Percentiles rank a stretch among this genome's conserved stretches.
Conservation (phyloP, 37 sponge, comb jelly and placozoan genomes). For the Ephydatia muelleri region DNA sequence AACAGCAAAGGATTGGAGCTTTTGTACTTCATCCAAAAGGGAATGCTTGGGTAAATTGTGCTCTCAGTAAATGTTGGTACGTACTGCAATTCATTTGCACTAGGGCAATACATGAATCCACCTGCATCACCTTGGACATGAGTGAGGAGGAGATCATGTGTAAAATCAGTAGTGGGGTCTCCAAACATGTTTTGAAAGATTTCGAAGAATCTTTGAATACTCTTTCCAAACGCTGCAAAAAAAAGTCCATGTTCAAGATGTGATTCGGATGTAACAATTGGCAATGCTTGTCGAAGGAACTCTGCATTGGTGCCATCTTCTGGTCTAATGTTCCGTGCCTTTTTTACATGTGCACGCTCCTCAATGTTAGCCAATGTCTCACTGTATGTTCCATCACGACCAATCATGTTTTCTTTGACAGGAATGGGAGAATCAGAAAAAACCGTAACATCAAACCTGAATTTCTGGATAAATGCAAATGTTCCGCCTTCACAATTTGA, state of each 20-base stretch:
- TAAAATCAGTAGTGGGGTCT: conserved; percentile 1
- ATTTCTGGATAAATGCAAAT: conserved; percentile 47
- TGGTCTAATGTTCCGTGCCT: conserved; percentile 28
- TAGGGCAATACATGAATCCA: conserved; percentile 35
- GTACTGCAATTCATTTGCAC: conserved; percentile 14
- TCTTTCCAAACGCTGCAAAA: conserved; percentile 61
- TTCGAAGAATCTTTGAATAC: conserved; percentile 23
- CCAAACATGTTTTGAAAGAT: conserved; percentile 33
- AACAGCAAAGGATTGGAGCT: conserved; percentile 34
- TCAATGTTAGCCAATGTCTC: conserved; percentile 35
- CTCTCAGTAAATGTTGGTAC: conserved; percentile 3
- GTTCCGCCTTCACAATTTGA: conserved; percentile 31
- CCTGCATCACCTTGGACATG: conserved; percentile 40
- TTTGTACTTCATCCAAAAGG: conserved; percentile 46
- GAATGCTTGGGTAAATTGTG: conserved; percentile 29
- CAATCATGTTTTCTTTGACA: conserved; percentile 44
- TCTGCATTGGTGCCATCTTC: conserved; percentile 57
- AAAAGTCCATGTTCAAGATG: conserved; percentile 37
- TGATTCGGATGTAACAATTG: background rate
- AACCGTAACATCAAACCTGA: conserved; percentile 15
- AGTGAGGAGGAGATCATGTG: conserved; percentile 28
- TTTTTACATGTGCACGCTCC: conserved; percentile 43
- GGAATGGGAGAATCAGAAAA: conserved; percentile 8
- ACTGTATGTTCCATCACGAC: conserved; percentile 23
- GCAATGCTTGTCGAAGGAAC: conserved; percentile 46